These are phyloP conservation scores for Himalopsyche phryganea DNA, from an alignment of 1,140 invertebrate genomes.

Conservation along the genomic window DNA sequence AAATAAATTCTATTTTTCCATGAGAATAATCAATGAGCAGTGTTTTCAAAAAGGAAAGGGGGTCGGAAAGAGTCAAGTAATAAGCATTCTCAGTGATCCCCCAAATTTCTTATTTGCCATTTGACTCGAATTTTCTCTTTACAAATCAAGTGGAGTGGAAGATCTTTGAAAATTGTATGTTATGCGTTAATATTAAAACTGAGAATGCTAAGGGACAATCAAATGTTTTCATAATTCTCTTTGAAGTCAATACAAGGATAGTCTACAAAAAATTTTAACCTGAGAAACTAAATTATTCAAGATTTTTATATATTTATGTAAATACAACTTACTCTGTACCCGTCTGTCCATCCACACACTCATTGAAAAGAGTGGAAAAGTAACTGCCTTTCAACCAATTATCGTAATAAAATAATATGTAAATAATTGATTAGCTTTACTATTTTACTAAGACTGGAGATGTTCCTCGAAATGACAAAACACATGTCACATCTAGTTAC, in stretches of 20 bases:
- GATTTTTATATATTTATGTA: too few relatives aligned
- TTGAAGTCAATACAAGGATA: conserved; percentile 5
- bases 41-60: conserved; percentile 6
- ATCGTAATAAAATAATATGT: too few relatives aligned
- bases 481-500: too few relatives aligned
- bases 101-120: conserved; percentile 32
- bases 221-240: conserved; percentile 6
- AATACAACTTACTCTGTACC: too few relatives aligned
- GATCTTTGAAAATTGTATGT: conserved; percentile 21
- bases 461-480: too few relatives aligned
- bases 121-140: conserved; percentile 29
- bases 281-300: too few relatives aligned
- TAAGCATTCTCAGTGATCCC: conserved; percentile 17
- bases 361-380: too few relatives aligned
- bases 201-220: conserved; percentile 1
- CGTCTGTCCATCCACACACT: too few relatives aligned
- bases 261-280: too few relatives aligned
- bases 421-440: too few relatives aligned
- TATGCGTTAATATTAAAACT: conserved; percentile 8
- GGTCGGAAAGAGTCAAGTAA: conserved; percentile 30
- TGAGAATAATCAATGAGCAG: conserved; percentile 25
- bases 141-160: conserved; percentile 20
- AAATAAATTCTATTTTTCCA: conserved; percentile 9
- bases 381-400: too few relatives aligned
- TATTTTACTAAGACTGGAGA: too few relatives aligned